These are phyloP conservation scores for Caprella mutica DNA, from an alignment of 2,888 invertebrate genomes.

Conservation along the genomic window DNA sequence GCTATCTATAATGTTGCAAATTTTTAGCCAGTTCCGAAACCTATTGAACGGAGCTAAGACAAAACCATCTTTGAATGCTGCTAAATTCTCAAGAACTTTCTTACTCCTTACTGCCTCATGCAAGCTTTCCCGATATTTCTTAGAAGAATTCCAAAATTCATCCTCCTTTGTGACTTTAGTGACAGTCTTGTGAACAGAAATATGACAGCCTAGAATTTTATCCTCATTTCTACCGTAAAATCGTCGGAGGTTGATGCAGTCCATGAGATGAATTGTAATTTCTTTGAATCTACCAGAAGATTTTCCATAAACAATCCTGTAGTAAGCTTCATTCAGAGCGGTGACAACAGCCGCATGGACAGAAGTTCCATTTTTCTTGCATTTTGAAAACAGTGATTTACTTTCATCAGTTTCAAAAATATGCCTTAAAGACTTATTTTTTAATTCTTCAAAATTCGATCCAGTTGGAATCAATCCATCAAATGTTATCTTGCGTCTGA, in stretches of 20 bases:
- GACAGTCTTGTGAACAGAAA: constrained; percentile 21
- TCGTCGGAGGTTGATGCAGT: constrained; percentile 25
- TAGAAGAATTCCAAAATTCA: constrained; percentile 18
- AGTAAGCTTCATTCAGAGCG: constrained; percentile 9
- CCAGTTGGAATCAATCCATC: constrained; percentile 13
- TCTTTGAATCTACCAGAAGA: constrained; percentile 5
- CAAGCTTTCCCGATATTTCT: neutral
- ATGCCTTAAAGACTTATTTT: too few relatives aligned
- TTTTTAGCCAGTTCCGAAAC: constrained; percentile 9
- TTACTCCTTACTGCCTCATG: constrained; percentile 4
- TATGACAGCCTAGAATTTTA: constrained; percentile 22
- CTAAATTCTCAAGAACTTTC: neutral
- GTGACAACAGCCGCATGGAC: constrained; percentile 18
- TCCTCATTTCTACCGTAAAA: constrained; percentile 15
- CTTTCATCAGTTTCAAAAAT: constrained; percentile 6
- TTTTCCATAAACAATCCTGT: constrained; percentile 8
- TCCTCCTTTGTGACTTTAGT: neutral
- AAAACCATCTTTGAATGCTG: constrained; percentile 1
- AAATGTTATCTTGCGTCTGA: constrained; percentile 10
- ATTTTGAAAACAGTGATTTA: constrained; percentile 12
- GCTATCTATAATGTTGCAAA: constrained; percentile 18
- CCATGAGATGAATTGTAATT: constrained; percentile 14
- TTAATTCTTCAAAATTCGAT: neutral
- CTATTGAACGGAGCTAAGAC: constrained; percentile 22
- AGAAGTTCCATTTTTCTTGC: constrained; percentile 10